Conservation (phyloP, 2,113 vertebrate species). For the Zosterops borbonicus region DNA sequence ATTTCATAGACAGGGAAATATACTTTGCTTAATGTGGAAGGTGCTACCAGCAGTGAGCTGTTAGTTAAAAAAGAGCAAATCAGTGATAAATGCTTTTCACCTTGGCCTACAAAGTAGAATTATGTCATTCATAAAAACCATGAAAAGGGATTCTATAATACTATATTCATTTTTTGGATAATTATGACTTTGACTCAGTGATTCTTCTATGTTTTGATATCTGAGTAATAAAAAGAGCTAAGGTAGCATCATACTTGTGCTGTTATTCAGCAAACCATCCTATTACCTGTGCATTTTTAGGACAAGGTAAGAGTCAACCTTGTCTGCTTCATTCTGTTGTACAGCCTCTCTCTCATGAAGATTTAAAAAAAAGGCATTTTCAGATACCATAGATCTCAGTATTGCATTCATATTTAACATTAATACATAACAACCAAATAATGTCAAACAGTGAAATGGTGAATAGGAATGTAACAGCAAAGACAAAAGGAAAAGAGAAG, state of each 20-base stretch:
- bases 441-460: not conserved
- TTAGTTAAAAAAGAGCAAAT: not conserved
- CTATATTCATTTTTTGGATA: not conserved
- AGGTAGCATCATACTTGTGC: not conserved
- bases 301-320: not conserved
- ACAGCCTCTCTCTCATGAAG: not conserved
- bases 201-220: not conserved
- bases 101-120: not conserved
- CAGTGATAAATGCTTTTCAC: not conserved
- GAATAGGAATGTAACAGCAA: not conserved
- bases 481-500: not conserved
- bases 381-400: not conserved
- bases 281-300: not conserved
- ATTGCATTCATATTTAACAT: not conserved
- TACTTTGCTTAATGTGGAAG: not conserved
- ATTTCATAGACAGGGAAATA: not conserved
- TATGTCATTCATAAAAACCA: not conserved
- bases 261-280: not conserved
- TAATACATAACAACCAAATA: not conserved
- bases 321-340: not conserved
- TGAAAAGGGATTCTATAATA: not conserved
- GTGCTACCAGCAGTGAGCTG: not conserved
- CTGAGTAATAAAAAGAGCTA: not conserved
- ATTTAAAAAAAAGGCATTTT: not conserved
- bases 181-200: not conserved